Evolutionary conservation across 2,888 invertebrate species (phyloP).

Genomic region (Drosophila formosana): DNA sequence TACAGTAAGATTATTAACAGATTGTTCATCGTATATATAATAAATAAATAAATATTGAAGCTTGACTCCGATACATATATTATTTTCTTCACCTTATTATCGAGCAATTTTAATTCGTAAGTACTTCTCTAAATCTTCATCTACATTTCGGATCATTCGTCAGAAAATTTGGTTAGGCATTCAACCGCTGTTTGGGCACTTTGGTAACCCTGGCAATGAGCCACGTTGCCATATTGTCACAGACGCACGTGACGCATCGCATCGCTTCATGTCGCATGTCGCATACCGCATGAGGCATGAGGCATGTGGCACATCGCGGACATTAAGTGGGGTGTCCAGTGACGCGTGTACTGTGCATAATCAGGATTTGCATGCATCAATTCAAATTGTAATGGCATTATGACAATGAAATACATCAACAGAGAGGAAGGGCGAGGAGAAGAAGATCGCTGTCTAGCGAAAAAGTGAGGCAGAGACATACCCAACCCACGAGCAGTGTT

Average conservation of each 20-base stretch:
- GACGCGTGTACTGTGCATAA: conserved; percentile 77
- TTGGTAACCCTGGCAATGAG: conserved; percentile 63
- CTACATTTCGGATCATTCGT: too few relatives aligned
- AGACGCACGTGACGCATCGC: conserved; percentile 62
- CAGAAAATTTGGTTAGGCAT: conserved; percentile 2
- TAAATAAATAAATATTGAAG: too few relatives aligned
- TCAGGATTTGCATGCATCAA: conserved; percentile 81
- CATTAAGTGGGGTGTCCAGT: conserved; percentile 45
- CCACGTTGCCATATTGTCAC: conserved; percentile 70
- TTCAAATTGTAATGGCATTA: conserved; percentile 61
- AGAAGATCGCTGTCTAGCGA: conserved; percentile 2
- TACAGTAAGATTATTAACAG: too few relatives aligned
- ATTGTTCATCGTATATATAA: too few relatives aligned
- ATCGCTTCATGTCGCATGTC: not conserved
- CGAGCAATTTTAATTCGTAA: too few relatives aligned
- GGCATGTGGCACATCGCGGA: conserved; percentile 23
- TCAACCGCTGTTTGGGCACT: conserved; percentile 4
- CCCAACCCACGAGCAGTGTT: not conserved
- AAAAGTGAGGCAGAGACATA: not conserved
- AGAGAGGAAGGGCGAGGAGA: conserved; percentile 13
- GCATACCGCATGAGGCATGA: not conserved
- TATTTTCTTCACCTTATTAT: too few relatives aligned
- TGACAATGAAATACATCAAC: conserved; percentile 59
- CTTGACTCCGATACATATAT: too few relatives aligned
- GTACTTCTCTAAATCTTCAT: too few relatives aligned